phyloP scores from a whole-genome alignment of 2,888 invertebrate species.

The Philopedon plagiatum region DNA sequence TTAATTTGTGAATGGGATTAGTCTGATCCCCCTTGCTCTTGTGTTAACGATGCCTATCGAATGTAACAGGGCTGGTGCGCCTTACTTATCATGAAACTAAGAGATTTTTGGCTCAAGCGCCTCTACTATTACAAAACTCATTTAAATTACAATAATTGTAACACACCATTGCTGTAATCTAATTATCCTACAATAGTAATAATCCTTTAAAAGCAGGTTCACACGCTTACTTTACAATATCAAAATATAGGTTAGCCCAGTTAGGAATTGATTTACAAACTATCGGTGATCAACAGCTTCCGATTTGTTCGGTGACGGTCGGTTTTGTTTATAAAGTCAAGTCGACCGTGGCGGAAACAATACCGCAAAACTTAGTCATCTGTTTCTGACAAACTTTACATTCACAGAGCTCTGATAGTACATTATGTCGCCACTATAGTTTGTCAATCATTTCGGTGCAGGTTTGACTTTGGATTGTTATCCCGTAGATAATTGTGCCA shows the following conservation, averaged over 20 bases:
- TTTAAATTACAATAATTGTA: no score
- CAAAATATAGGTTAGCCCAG: conserved; percentile 5
- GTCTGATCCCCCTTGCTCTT: no score
- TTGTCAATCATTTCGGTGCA: background rate
- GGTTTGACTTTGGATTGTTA: background rate
- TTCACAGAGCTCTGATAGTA: conserved; percentile 1
- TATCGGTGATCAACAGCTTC: conserved; percentile 25
- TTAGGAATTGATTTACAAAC: background rate
- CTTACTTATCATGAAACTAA: no score
- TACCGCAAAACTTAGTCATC: conserved; percentile 27
- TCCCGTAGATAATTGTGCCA: no score
- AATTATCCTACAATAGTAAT: conserved; percentile 1
- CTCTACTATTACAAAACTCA: no score
- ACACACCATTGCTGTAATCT: no score
- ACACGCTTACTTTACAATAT: background rate
- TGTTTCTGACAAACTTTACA: conserved; percentile 32
- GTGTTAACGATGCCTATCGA: no score
- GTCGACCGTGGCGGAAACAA: conserved; percentile 19
- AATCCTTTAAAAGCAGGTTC: conserved; percentile 1
- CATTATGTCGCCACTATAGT: conserved; percentile 6
- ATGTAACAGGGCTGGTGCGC: no score
- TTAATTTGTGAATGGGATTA: no score
- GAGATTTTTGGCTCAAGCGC: no score
- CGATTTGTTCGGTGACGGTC: conserved; percentile 16
- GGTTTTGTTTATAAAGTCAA: conserved; percentile 30